Evolutionary conservation across 2,113 vertebrate species (phyloP).

Genomic region (Willisornis vidua): DNA sequence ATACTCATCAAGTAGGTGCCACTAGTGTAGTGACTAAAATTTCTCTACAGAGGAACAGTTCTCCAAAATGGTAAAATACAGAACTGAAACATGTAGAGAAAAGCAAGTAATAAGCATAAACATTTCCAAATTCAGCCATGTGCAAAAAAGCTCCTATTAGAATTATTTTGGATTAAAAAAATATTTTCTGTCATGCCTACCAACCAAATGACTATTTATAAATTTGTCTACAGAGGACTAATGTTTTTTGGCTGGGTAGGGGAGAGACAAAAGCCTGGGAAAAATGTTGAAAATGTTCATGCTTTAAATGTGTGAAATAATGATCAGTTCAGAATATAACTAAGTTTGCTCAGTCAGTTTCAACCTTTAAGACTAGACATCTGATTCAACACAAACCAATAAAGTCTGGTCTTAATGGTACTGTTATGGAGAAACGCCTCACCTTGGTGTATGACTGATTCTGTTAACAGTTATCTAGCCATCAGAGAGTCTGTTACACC

Average conservation of each 20-base stretch:
- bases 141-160: background rate
- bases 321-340: background rate
- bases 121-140: background rate
- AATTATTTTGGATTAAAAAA: background rate
- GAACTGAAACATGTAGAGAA: background rate
- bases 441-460: background rate
- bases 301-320: background rate
- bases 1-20: background rate
- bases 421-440: background rate
- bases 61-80: background rate
- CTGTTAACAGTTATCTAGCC: background rate
- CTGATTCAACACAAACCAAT: background rate
- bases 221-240: background rate
- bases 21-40: background rate
- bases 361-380: background rate
- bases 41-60: background rate
- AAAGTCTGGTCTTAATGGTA: background rate
- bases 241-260: background rate
- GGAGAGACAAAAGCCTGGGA: background rate
- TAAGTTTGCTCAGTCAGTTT: background rate
- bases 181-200: background rate
- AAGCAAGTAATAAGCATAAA: background rate
- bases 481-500: background rate
- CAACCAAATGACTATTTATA: background rate
- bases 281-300: background rate